phyloP scores from a whole-genome alignment of 2,797 vertebrate species.

The Sparidentex hasta region DNA sequence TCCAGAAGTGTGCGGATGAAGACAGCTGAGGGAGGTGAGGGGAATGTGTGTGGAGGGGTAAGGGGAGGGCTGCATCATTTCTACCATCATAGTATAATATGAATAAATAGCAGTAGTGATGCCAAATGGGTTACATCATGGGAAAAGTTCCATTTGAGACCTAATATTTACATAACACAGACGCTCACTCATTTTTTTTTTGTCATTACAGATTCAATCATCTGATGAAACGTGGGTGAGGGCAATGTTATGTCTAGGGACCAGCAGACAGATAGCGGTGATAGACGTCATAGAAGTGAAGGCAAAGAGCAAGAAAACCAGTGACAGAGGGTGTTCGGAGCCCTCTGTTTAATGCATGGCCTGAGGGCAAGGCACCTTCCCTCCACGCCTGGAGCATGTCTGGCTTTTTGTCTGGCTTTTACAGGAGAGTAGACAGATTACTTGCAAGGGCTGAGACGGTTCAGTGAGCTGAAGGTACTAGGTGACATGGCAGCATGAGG shows the following conservation, averaged over 20 bases:
- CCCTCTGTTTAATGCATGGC: conserved; percentile 30
- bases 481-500: conserved; percentile 57
- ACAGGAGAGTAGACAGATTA: conserved; percentile 70
- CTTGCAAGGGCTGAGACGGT: conserved; percentile 61
- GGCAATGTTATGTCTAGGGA: conserved; percentile 60
- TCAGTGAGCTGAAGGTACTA: conserved; percentile 70
- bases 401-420: conserved; percentile 73
- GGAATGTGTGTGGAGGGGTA: background rate
- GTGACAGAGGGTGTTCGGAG: conserved; percentile 37
- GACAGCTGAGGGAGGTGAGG: background rate
- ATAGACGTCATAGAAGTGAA: conserved; percentile 60
- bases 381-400: conserved; percentile 64
- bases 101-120: conserved; percentile 23
- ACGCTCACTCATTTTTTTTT: conserved; percentile 24
- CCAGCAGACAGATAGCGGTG: conserved; percentile 54
- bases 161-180: conserved; percentile 35
- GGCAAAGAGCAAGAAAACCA: conserved; percentile 4
- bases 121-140: conserved; percentile 42
- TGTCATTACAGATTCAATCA: conserved; percentile 37
- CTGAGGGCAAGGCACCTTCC: conserved; percentile 41
- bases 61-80: background rate
- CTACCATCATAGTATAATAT: conserved; percentile 22
- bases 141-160: conserved; percentile 23
- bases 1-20: conserved; percentile 31
- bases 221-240: conserved; percentile 40